These are phyloP conservation scores for Turritopsis rubra DNA, from an alignment of 30 jellyfish, hydroid and myxozoan species.

Conservation along the genomic window DNA sequence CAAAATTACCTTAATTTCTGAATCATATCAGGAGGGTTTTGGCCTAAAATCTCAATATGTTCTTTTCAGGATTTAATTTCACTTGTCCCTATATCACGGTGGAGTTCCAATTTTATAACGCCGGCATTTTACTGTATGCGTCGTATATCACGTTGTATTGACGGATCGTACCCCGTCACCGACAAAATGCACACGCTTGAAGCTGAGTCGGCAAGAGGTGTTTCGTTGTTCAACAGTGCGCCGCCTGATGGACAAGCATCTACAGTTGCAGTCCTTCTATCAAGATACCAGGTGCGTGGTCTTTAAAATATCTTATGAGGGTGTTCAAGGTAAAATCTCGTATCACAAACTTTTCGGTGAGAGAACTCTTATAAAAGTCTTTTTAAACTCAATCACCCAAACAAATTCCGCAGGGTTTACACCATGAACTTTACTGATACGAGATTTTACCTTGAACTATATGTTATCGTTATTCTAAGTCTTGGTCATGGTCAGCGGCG, in stretches of 20 bases:
- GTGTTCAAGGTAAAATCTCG: neutral
- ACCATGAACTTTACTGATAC: no score
- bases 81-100: constrained; percentile 35
- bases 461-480: no score
- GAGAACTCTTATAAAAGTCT: no score
- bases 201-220: constrained; percentile 26
- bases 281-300: constrained; percentile 12
- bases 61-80: constrained; percentile 50
- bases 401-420: no score
- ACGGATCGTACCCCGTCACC: constrained; percentile 13
- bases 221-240: constrained; percentile 5
- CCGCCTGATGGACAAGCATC: constrained; percentile 37
- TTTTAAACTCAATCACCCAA: no score
- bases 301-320: neutral
- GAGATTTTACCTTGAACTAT: no score
- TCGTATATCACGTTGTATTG: constrained; percentile 13
- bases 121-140: constrained; percentile 56
- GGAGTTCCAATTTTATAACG: constrained; percentile 54
- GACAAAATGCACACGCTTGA: neutral
- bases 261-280: constrained; percentile 23
- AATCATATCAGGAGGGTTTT: no score
- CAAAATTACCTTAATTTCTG: no score
- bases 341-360: no score
- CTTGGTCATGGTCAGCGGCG: no score
- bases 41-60: no score